Evolutionary conservation across 2,113 vertebrate species (phyloP), one percentile per base, ranked within the genome.

Genomic region (Brachirus orientalis): DNA sequence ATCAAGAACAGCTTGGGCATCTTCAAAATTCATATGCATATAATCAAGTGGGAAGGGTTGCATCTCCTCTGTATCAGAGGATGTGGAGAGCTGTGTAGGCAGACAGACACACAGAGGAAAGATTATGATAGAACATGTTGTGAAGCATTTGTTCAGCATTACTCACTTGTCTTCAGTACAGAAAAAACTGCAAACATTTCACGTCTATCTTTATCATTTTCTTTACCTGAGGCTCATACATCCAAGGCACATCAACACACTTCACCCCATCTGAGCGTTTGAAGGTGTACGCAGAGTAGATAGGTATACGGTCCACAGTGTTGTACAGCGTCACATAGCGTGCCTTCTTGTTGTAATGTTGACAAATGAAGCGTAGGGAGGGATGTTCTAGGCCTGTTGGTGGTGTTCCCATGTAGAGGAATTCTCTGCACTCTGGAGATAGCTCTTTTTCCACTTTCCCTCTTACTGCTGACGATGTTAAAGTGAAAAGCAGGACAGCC

Each of bases 201-300:
- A 12, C 7, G 7, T 52, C 1, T 17, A 43, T n/a, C 40, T 10
- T 7, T 20, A 1, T 17, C 19, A 43, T 50, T 51, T 19, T 17
- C 48, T 51, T 75, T 89, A 91, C 91, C 90, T 93, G 92, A 22
- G 92, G 92, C 33, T 93, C 91, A 53, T 88, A 92, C 92, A 91
- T 92, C 92, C 92, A 91, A 4, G 91, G 88, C 3, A 91, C 83
- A 35, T 93, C 89, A 44, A 86, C 73, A 10, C 84, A 85, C 44
- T 56, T 80, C 38, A 87, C 88, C 2, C 88, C 91, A 1, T 87
- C 89, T 0, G 92, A 70, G 57, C 82, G 86, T 36, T 91, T 91
- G 75, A 91, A 93, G 36, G 70, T 84, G 86, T 93, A 92, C 7
- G 92, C 92, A 2, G 91, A 93, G 78, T 92, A 93, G 59, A 93